Conservation (phyloP, 2,888 invertebrate species). For the Agelastica alni region DNA sequence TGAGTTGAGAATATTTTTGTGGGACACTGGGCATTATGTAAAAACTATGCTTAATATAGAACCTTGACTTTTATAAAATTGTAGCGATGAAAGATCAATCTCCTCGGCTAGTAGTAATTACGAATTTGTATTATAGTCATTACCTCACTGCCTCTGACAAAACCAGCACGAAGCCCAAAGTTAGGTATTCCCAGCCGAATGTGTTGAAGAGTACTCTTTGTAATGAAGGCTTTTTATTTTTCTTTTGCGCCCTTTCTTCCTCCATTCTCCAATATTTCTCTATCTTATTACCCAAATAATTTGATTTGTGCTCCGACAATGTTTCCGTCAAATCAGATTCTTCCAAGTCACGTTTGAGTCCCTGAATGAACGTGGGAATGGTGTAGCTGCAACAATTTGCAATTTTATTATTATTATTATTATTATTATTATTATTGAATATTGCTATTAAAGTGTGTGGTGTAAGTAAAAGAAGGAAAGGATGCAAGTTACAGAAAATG, state of each 20-base stretch:
- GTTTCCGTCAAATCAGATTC: constrained; percentile 69
- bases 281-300: constrained; percentile 66
- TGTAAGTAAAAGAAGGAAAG: no score
- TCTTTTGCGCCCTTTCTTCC: constrained; percentile 54
- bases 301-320: constrained; percentile 70
- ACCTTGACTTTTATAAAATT: no score
- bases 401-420: no score
- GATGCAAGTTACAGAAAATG: no score
- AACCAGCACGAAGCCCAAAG: constrained; percentile 67
- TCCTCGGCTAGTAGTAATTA: no score
- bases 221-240: constrained; percentile 63
- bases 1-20: no score
- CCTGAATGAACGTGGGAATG: constrained; percentile 69
- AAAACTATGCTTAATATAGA: no score
- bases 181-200: constrained; percentile 64
- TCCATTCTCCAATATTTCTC: constrained; percentile 67
- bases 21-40: no score
- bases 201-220: constrained; percentile 63
- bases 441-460: no score
- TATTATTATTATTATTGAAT: no score
- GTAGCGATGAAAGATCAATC: no score
- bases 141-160: constrained; percentile 66
- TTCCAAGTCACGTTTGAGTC: constrained; percentile 69
- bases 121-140: not conserved
- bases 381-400: constrained; percentile 74